Conservation (phyloP, 2,888 invertebrate genomes). For the Lithodes maja region DNA sequence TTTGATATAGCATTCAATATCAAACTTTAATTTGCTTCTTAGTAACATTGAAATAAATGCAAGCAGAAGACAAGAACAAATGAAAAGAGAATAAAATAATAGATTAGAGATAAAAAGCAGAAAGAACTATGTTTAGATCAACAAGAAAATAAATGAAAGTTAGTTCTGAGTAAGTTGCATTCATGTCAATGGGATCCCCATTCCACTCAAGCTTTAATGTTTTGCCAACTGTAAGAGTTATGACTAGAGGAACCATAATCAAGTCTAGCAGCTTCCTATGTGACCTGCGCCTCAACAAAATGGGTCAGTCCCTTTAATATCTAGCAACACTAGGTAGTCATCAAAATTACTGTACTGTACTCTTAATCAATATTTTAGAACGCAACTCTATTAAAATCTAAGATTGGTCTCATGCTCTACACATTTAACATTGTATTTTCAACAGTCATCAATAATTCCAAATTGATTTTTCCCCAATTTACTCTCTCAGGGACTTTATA, state of each 20-base stretch:
- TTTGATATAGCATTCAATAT: not conserved
- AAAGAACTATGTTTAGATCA: slow-evolving; percentile 2
- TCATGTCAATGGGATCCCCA: slow-evolving; percentile 61
- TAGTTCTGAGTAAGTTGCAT: slow-evolving; percentile 59
- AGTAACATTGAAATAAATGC: slow-evolving; percentile 3
- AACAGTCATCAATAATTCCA: slow-evolving; percentile 49
- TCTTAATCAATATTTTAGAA: slow-evolving; percentile 49
- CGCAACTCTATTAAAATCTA: slow-evolving; percentile 57
- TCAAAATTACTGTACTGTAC: slow-evolving; percentile 30
- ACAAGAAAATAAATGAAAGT: slow-evolving; percentile 34
- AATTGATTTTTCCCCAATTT: not conserved
- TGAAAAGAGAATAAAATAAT: slow-evolving; percentile 4
- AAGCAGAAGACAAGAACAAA: not conserved
- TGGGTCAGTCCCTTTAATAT: slow-evolving; percentile 66
- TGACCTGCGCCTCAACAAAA: slow-evolving; percentile 68
- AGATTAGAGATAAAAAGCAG: not conserved
- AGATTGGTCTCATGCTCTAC: slow-evolving; percentile 63
- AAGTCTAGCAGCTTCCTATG: slow-evolving; percentile 67
- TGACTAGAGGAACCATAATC: slow-evolving; percentile 57
- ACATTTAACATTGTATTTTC: not conserved
- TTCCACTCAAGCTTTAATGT: slow-evolving; percentile 61
- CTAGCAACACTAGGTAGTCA: slow-evolving; percentile 47
- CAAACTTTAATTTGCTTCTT: not conserved
- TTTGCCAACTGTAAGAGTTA: slow-evolving; percentile 56
- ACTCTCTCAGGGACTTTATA: too few species aligned